These are phyloP conservation scores for Abramis brama DNA, from an alignment of 2,113 vertebrate genomes.

Conservation along the genomic window DNA sequence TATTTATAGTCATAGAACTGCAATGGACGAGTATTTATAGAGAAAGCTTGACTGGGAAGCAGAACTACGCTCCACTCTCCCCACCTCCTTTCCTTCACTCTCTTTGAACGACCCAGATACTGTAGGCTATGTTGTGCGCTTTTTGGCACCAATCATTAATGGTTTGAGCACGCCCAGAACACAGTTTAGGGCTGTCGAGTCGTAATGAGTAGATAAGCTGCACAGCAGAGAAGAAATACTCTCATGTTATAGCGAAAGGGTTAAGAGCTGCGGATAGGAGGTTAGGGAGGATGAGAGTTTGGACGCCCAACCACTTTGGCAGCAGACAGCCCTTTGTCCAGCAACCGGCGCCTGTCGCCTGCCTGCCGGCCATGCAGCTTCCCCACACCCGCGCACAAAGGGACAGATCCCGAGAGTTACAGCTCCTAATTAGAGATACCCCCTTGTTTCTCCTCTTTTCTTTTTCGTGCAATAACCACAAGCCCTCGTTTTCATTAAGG, in stretches of 20 bases:
- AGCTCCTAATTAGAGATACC: constrained; percentile 78
- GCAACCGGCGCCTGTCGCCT: constrained; percentile 83
- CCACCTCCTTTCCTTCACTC: constrained; percentile 36
- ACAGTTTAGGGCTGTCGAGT: constrained; percentile 35
- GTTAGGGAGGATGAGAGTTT: constrained; percentile 62
- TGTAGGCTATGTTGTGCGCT: constrained; percentile 46
- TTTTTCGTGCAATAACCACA: constrained; percentile 75
- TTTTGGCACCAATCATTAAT: constrained; percentile 38
- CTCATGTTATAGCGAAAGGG: constrained; percentile 62
- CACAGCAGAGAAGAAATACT: not conserved
- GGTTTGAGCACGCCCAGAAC: constrained; percentile 1
- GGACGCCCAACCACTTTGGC: constrained; percentile 73
- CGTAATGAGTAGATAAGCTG: not conserved
- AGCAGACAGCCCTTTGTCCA: constrained; percentile 82
- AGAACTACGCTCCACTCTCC: constrained; percentile 45
- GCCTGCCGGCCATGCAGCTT: constrained; percentile 77
- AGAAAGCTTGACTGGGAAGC: constrained; percentile 41
- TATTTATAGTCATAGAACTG: constrained; percentile 33
- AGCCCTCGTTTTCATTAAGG: constrained; percentile 75
- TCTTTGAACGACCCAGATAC: constrained; percentile 33
- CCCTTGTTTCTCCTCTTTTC: constrained; percentile 71
- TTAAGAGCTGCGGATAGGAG: constrained; percentile 65
- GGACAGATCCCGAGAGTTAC: constrained; percentile 58
- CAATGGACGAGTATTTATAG: constrained; percentile 65
- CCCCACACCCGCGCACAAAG: constrained; percentile 69